A percentile compares a stretch with the other conserved stretches of the same genome.
phyloP scores from a whole-genome alignment of 2,888 invertebrate species.

The Cheiracanthium punctorium region DNA sequence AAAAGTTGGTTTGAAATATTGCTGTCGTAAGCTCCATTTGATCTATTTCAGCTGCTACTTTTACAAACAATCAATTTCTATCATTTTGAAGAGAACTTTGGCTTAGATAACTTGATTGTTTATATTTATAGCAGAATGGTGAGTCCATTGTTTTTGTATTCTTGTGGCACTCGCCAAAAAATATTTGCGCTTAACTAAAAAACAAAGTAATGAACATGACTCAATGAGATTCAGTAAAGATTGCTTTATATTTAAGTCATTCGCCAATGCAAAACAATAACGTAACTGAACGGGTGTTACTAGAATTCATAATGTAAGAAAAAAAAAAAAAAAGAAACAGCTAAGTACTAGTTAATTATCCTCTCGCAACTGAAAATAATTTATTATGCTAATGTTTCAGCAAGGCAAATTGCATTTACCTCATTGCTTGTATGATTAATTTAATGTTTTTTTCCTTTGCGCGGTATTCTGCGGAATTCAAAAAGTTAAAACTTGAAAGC shows the following conservation, averaged over 20 bases:
- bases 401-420: too few species aligned
- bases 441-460: too few species aligned
- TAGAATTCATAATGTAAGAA: too few species aligned
- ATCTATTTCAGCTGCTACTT: slow-evolving; percentile 36
- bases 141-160: not conserved
- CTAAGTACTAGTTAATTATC: too few species aligned
- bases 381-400: too few species aligned
- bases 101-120: not conserved
- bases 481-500: too few species aligned
- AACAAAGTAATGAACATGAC: not conserved
- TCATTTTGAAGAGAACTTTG: slow-evolving; percentile 15
- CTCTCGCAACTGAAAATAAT: too few species aligned
- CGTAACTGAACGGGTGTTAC: not conserved
- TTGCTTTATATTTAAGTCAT: not conserved
- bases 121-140: slow-evolving; percentile 5
- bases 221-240: not conserved
- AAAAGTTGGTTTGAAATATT: too few species aligned
- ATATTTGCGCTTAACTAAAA: not conserved
- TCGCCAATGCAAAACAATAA: not conserved
- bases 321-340: too few species aligned
- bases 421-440: too few species aligned
- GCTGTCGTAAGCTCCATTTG: not conserved
- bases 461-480: too few species aligned
- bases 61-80: slow-evolving; percentile 34
- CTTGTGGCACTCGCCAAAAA: not conserved